Conservation (phyloP, 2,888 invertebrate genomes). For the Cheilosia variabilis region DNA sequence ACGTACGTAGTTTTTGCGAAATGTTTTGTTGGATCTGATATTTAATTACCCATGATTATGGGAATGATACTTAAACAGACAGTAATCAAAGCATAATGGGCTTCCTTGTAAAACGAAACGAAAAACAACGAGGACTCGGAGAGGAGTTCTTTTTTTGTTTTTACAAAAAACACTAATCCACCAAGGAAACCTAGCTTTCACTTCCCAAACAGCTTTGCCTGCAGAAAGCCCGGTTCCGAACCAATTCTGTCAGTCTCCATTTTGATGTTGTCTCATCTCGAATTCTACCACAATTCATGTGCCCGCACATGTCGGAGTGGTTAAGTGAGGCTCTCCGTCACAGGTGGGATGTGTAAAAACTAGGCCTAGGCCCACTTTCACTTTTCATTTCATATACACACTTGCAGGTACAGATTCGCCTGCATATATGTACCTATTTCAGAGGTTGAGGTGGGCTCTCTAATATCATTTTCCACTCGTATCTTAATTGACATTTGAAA, state of each 20-base stretch:
- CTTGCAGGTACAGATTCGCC: background rate
- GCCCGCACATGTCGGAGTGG: constrained; percentile 3
- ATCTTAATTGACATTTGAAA: constrained; percentile 36
- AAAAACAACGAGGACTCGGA: constrained; percentile 32
- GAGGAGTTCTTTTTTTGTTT: background rate
- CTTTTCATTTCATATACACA: constrained; percentile 61
- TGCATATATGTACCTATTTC: background rate
- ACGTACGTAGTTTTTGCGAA: constrained; percentile 2
- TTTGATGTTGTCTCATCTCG: constrained; percentile 30
- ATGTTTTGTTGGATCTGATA: constrained; percentile 56
- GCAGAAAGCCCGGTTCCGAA: constrained; percentile 30
- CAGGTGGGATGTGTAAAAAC: constrained; percentile 40
- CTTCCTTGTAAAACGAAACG: constrained; percentile 34
- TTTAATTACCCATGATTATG: constrained; percentile 71
- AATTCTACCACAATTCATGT: constrained; percentile 14
- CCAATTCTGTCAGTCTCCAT: constrained; percentile 34
- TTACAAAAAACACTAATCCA: background rate
- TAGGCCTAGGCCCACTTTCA: constrained; percentile 77
- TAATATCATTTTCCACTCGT: constrained; percentile 4
- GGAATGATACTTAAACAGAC: constrained; percentile 45
- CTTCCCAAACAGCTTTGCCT: constrained; percentile 20
- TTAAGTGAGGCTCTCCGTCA: constrained; percentile 10
- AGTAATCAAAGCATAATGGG: constrained; percentile 51
- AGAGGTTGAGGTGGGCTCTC: constrained; percentile 54
- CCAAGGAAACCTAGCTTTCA: constrained; percentile 42